Base-by-base conservation (phyloP, 2,888 invertebrate species). In the Lochmaea crataegi region DNA sequence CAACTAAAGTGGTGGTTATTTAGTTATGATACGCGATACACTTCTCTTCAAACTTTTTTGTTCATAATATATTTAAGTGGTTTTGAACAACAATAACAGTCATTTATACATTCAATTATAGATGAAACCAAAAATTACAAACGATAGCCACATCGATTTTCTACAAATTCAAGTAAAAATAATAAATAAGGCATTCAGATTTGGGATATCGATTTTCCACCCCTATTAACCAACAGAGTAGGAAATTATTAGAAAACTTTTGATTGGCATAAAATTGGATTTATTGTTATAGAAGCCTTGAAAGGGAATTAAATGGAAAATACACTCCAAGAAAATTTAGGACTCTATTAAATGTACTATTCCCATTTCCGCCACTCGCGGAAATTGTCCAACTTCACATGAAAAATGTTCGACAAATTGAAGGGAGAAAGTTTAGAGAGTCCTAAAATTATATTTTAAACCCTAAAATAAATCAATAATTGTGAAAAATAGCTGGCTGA, bases 221-320 rank as follows among this genome's bases (percentile, higher is more conserved):
- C 56, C 68, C 38, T 64, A 71, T 69, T 76, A n/a, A 71, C 71
- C 70, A 64, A 57, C 65, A 77, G 75, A 74, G 72, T 74, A 72
- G 75, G 68, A 73, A 78, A 78, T 78, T 78, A 78, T 78, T 76
- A 72, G 75, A 71, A 76, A 78, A 78, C 75, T 76, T 76, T 73
- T 74, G 76, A 78, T 78, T 76, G 75, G 71, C 74, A 76, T 76
- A 72, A 74, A 77, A 77, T 77, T 77, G 77, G 73, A 77, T 77
- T 77, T 76, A 78, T 76, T 78, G 72, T 76, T 76, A 72, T 74
- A 69, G 72, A 60, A 65, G 26, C 48, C 65, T 65, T 48, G 56
- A 51, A 57, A 48, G 51, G 48, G 11, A 58, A 65, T 65, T 57
- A 22, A 64, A 64, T 42, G 60, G 38, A 38, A 60, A 60, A 60